phyloP scores from a whole-genome alignment of 2,797 vertebrate species.

The Manis javanica region DNA sequence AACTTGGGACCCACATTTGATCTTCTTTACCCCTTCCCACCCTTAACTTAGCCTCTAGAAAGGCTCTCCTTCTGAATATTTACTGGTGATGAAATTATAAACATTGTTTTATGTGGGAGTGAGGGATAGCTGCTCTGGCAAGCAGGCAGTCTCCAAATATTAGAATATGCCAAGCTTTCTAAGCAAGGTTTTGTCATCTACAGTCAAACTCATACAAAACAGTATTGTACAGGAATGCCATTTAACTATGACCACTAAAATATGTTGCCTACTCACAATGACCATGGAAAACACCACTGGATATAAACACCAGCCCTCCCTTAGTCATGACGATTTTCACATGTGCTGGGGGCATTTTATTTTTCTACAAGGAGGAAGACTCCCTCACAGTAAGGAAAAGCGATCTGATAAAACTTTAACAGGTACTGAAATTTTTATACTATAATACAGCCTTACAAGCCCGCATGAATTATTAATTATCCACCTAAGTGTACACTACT shows the following conservation, averaged over 20 bases:
- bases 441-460: slow-evolving; percentile 45
- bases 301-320: neutral
- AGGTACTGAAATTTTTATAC: slow-evolving; percentile 49
- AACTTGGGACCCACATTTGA: neutral
- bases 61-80: neutral
- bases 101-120: neutral
- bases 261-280: neutral
- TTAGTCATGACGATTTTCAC: neutral
- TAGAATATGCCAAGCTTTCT: neutral
- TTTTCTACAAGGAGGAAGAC: neutral
- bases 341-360: neutral
- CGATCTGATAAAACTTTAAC: slow-evolving; percentile 2
- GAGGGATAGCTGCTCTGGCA: neutral
- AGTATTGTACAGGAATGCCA: fast-evolving
- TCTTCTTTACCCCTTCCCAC: neutral
- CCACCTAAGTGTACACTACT: slow-evolving; percentile 66
- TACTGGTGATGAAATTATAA: neutral
- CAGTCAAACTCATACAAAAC: neutral
- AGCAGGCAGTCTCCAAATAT: neutral
- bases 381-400: neutral
- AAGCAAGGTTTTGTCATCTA: neutral
- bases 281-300: fast-evolving
- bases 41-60: neutral
- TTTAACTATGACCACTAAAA: neutral
- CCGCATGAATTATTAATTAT: slow-evolving; percentile 78